phyloP scores from a whole-genome alignment of 2,113 vertebrate genomes.

The Cettia cetti region DNA sequence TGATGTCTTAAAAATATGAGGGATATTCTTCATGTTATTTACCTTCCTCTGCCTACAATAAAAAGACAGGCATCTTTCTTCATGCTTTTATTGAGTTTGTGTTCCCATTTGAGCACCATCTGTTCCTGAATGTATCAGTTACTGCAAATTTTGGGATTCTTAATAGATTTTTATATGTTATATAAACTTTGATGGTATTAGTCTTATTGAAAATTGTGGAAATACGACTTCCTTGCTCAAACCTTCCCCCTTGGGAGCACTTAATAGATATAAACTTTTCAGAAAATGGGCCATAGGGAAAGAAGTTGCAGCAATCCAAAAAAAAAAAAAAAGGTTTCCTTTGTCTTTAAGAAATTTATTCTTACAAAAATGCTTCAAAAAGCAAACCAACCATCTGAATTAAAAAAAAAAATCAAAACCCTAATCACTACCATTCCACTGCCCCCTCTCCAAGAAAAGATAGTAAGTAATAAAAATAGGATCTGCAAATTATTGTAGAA shows the following conservation, averaged over 20 bases:
- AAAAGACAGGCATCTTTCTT: background rate
- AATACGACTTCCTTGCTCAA: accelerated
- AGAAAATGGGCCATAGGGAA: background rate
- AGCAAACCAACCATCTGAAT: background rate
- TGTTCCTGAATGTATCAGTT: background rate
- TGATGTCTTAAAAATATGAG: background rate
- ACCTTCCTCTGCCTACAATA: background rate
- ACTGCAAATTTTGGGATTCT: background rate
- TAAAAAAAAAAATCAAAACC: background rate
- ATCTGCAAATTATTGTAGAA: background rate
- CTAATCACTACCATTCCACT: background rate
- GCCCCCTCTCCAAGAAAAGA: accelerated
- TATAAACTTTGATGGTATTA: background rate
- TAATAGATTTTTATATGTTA: background rate
- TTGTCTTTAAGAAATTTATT: background rate
- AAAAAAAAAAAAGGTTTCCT: background rate
- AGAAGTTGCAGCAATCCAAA: background rate
- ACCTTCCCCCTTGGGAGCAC: no score
- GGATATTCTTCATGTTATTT: background rate
- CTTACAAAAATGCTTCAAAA: background rate
- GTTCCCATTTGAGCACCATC: background rate
- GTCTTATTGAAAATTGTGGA: background rate
- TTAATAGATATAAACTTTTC: background rate
- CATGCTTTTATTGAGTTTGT: background rate
- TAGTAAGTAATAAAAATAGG: background rate